Conservation (phyloP, 2,797 vertebrate genomes). For the Champsocephalus gunnari region DNA sequence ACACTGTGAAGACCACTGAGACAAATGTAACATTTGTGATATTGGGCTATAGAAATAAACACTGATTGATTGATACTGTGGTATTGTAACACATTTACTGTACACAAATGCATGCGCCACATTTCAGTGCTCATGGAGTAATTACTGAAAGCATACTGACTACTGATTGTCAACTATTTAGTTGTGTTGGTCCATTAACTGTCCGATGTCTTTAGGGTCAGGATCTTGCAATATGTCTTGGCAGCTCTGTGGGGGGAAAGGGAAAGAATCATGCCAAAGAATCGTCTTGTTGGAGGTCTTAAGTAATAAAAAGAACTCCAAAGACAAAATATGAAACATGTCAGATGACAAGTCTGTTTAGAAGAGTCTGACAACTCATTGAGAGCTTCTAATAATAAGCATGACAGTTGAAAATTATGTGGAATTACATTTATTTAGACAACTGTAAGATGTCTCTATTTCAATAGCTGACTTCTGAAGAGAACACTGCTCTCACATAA, state of each 20-base stretch:
- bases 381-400: slow-evolving; percentile 54
- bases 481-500: slow-evolving; percentile 20
- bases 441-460: slow-evolving; percentile 37
- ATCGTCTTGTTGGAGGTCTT: slow-evolving; percentile 23
- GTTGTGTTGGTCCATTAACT: slow-evolving; percentile 4
- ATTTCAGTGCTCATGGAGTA: not conserved
- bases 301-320: slow-evolving; percentile 45
- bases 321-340: slow-evolving; percentile 37
- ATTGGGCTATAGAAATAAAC: no score
- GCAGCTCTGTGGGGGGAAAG: slow-evolving; percentile 35
- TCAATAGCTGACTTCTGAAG: slow-evolving; percentile 27
- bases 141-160: not conserved
- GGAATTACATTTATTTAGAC: slow-evolving; percentile 66
- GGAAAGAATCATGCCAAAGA: slow-evolving; percentile 7
- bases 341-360: slow-evolving; percentile 5
- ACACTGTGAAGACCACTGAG: no score
- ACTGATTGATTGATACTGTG: not conserved
- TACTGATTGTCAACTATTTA: not conserved
- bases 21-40: no score
- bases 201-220: slow-evolving; percentile 10
- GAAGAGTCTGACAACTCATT: slow-evolving; percentile 22
- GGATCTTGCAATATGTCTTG: slow-evolving; percentile 8
- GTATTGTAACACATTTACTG: not conserved
- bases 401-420: slow-evolving; percentile 43
- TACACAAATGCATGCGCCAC: not conserved